Conservation (phyloP, 2,797 vertebrate species). For the Prunella strophiata region DNA sequence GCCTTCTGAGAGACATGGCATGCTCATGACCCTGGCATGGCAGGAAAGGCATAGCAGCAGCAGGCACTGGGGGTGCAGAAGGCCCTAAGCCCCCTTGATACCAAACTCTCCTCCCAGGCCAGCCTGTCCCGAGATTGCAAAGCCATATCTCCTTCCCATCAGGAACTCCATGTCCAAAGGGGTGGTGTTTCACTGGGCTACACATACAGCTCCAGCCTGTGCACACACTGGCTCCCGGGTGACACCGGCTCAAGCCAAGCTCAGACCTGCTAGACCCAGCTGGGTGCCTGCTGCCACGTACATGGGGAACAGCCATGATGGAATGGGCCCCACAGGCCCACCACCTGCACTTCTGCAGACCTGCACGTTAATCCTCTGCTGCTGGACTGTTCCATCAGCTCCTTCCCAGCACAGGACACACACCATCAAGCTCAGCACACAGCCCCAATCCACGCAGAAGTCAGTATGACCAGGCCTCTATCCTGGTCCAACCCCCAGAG, state of each 20-base stretch:
- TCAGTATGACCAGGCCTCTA: neutral
- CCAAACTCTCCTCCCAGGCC: neutral
- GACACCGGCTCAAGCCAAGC: neutral
- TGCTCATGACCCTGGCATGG: rapidly evolving
- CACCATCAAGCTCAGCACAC: neutral
- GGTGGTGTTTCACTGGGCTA: neutral
- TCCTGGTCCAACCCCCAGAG: neutral
- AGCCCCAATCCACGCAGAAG: rapidly evolving
- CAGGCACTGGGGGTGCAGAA: neutral
- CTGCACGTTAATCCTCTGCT: neutral
- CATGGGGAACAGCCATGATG: neutral
- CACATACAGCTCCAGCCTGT: neutral
- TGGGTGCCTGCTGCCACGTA: rapidly evolving
- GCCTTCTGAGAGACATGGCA: neutral
- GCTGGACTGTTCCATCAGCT: neutral
- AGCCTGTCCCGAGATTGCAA: neutral
- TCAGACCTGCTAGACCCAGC: neutral
- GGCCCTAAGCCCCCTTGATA: neutral
- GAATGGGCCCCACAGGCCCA: neutral
- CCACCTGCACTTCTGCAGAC: neutral
- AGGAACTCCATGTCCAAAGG: neutral
- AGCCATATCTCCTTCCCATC: neutral
- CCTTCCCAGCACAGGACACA: neutral
- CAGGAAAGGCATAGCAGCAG: neutral
- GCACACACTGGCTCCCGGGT: rapidly evolving